A percentile compares a stretch with the other conserved stretches of the same genome.
These are phyloP conservation scores for Neoitamus cyanurus DNA, from an alignment of 2,888 invertebrate genomes.

Conservation along the genomic window DNA sequence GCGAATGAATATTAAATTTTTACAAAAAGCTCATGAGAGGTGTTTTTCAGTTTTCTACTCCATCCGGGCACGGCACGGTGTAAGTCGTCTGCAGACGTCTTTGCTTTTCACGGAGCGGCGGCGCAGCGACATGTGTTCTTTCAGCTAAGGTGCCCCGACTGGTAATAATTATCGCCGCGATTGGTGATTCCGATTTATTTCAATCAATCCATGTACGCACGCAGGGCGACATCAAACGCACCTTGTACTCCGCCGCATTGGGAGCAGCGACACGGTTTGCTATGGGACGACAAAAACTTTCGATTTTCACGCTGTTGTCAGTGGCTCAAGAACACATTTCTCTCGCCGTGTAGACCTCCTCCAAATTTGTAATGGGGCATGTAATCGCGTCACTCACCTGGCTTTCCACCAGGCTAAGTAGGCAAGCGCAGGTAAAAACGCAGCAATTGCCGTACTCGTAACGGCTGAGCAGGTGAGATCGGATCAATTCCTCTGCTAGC, in stretches of 20 bases:
- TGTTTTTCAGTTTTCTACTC: not conserved
- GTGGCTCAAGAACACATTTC: not conserved
- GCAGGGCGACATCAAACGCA: not conserved
- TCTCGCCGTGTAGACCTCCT: not conserved
- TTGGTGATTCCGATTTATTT: not conserved
- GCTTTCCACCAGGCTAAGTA: slow-evolving; percentile 39
- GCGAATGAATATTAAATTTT: slow-evolving; percentile 25
- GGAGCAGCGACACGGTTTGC: not conserved
- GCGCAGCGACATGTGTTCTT: not conserved
- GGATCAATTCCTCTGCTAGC: not conserved
- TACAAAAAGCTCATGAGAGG: not conserved
- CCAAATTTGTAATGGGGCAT: slow-evolving; percentile 47
- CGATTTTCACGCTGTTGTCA: slow-evolving; percentile 13
- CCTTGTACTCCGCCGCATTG: not conserved
- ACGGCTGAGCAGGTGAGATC: not conserved
- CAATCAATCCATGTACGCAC: not conserved
- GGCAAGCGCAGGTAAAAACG: not conserved
- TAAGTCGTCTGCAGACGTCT: not conserved
- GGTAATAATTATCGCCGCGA: not conserved
- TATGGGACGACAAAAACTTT: not conserved
- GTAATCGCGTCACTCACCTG: slow-evolving; percentile 46
- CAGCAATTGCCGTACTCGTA: not conserved
- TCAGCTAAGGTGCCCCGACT: not conserved
- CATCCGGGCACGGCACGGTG: not conserved
- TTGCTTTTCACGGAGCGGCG: not conserved